Conservation (phyloP, 2,888 invertebrate genomes). For the Boloria selene region DNA sequence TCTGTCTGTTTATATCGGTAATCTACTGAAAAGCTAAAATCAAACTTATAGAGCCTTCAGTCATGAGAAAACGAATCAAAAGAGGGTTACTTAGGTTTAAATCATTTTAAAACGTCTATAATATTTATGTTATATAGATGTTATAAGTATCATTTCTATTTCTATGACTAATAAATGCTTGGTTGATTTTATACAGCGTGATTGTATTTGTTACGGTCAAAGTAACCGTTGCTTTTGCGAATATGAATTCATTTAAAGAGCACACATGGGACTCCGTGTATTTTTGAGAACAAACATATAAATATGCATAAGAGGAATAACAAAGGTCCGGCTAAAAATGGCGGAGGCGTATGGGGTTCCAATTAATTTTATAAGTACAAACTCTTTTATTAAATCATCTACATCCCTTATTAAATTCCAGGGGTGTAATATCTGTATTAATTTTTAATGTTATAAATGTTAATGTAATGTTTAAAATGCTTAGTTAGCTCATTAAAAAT, state of each 20-base stretch:
- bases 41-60: no score
- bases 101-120: no score
- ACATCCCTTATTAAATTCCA: conserved; percentile 6
- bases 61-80: no score
- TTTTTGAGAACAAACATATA: conserved; percentile 72
- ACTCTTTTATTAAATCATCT: conserved; percentile 80
- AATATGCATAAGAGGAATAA: conserved; percentile 79
- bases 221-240: conserved; percentile 44
- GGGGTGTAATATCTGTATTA: conserved; percentile 18
- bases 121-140: no score
- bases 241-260: conserved; percentile 61
- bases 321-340: conserved; percentile 63
- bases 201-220: conserved; percentile 27
- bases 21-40: no score
- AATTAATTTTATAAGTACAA: conserved; percentile 73
- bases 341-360: conserved; percentile 52
- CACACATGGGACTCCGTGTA: conserved; percentile 58
- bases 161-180: conserved; percentile 5
- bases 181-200: conserved; percentile 6
- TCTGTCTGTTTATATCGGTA: no score
- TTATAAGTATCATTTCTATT: background rate
- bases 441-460: no score
- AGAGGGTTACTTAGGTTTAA: no score
- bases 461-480: no score
- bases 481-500: background rate